Percentiles rank a stretch among this genome's conserved stretches.
phyloP scores from a whole-genome alignment of 92 coral and sea anemone genomes.

The Bergia puertoricense region DNA sequence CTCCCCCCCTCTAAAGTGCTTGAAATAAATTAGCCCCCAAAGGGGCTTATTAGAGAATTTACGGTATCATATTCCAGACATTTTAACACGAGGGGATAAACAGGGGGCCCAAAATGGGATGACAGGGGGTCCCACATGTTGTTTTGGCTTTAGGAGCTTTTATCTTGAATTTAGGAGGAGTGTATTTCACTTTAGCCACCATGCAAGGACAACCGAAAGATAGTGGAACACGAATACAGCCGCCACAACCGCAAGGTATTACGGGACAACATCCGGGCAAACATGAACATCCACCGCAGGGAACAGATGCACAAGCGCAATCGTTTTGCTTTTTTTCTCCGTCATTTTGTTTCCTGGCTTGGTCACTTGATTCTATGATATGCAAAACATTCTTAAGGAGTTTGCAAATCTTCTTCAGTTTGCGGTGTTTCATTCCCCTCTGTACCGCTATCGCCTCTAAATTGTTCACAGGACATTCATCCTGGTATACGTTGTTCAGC shows the following conservation, averaged over 20 bases:
- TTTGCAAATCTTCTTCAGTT: neutral
- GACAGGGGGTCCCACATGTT: constrained; percentile 59
- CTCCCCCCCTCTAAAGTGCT: no score
- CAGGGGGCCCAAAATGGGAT: neutral
- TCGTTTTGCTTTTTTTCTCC: neutral
- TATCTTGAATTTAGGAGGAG: constrained; percentile 69
- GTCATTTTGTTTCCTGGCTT: neutral
- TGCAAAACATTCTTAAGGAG: neutral
- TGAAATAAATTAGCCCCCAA: no score
- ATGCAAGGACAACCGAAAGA: constrained; percentile 15
- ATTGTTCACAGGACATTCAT: neutral
- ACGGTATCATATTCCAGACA: no score
- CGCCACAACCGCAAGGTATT: constrained; percentile 29
- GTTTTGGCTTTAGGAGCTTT: constrained; percentile 61
- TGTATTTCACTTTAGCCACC: constrained; percentile 67
- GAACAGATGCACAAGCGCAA: neutral
- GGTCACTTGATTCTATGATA: neutral
- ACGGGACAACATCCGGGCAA: constrained; percentile 26
- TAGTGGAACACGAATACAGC: constrained; percentile 12
- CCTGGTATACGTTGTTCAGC: neutral
- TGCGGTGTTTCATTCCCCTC: neutral
- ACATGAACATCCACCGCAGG: constrained; percentile 16
- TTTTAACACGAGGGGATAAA: constrained; percentile 18
- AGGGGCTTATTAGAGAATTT: neutral
- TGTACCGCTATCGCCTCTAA: neutral